A percentile compares a stretch with the other conserved stretches of the same genome.
Evolutionary conservation across 2,888 invertebrate genomes (phyloP).

Genomic region (Scaptodrosophila latifasciaeformis): DNA sequence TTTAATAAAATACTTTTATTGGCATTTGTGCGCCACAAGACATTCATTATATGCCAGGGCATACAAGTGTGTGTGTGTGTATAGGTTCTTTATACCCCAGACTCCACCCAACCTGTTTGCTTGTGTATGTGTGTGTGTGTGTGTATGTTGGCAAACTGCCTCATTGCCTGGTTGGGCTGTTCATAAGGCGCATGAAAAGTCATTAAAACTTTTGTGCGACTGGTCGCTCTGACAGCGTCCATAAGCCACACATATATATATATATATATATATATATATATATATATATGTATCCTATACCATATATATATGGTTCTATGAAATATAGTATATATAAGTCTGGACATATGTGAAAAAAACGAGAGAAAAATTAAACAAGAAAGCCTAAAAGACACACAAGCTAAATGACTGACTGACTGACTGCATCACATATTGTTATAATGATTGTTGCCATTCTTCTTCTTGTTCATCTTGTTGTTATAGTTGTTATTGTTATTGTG

Average conservation of each 20-base stretch:
- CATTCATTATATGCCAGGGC: constrained; percentile 27
- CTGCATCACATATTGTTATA: background rate
- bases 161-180: too few species aligned
- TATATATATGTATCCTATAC: background rate
- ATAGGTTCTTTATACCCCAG: too few species aligned
- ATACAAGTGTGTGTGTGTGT: too few species aligned
- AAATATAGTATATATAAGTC: too few species aligned
- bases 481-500: background rate
- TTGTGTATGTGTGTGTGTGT: background rate
- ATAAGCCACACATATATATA: constrained; percentile 13
- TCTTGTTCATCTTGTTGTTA: too few species aligned
- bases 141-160: constrained; percentile 3
- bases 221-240: background rate
- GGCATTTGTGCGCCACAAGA: constrained; percentile 56
- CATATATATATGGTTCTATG: background rate
- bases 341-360: too few species aligned
- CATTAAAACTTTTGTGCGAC: constrained; percentile 52
- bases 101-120: constrained; percentile 8
- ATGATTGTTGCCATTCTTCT: background rate
- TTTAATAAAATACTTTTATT: constrained; percentile 68
- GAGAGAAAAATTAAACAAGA: too few species aligned
- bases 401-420: background rate
- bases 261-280: background rate
- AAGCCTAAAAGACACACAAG: background rate
- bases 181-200: constrained; percentile 56